These are phyloP conservation scores for Onthophagus taurus DNA, from an alignment of 1,140 invertebrate genomes.

Conservation along the genomic window DNA sequence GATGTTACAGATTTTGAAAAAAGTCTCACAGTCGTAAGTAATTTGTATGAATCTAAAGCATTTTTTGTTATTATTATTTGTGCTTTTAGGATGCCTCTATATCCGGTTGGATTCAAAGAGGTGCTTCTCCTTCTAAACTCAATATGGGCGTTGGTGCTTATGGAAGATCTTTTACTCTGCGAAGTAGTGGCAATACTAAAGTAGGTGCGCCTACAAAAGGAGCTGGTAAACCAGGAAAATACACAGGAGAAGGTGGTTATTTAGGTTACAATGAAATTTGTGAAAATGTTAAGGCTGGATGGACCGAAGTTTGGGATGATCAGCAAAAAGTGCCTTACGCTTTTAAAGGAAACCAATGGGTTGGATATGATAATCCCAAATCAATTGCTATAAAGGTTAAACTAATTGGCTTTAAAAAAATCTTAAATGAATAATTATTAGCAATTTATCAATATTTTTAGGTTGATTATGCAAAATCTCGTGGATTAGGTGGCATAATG, in stretches of 20 bases:
- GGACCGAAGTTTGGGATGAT: conserved; percentile 16
- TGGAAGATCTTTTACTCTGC: conserved; percentile 53
- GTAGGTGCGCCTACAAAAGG: conserved; percentile 43
- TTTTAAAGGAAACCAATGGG: conserved; percentile 22
- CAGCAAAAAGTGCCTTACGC: conserved; percentile 18
- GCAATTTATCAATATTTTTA: conserved; percentile 12
- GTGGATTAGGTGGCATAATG: conserved; percentile 54
- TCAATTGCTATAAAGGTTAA: conserved; percentile 18
- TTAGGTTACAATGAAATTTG: conserved; percentile 64
- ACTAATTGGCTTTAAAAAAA: conserved; percentile 5
- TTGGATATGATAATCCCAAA: conserved; percentile 25
- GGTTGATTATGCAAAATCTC: conserved; percentile 24
- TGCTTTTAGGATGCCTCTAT: conserved; percentile 28
- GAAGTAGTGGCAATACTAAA: conserved; percentile 37
- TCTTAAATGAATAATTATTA: not conserved
- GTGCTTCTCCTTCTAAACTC: conserved; percentile 47
- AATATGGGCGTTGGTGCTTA: conserved; percentile 57
- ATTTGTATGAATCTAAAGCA: not conserved
- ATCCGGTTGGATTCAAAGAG: conserved; percentile 33
- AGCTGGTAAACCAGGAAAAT: conserved; percentile 55
- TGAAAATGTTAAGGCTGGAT: conserved; percentile 9
- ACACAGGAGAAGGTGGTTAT: conserved; percentile 57
- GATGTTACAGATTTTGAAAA: conserved; percentile 34
- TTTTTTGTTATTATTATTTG: not conserved
- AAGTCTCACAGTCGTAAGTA: conserved; percentile 35